Percentiles rank a stretch among this genome's conserved stretches.
Conservation (phyloP, 1,140 invertebrate genomes). For the Riptortus pedestris region DNA sequence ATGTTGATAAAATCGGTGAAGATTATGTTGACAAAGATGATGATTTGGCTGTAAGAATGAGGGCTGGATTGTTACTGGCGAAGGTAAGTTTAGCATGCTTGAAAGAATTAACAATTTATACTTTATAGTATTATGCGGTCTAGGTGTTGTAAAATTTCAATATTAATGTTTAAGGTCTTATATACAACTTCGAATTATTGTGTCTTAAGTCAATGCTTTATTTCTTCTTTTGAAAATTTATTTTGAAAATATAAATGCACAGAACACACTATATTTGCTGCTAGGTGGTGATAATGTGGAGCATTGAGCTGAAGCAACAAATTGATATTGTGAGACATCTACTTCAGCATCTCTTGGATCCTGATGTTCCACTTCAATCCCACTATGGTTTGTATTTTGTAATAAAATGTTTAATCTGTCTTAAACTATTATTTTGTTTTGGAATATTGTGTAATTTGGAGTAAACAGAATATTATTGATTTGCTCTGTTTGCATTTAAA, state of each 20-base stretch:
- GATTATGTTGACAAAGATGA: slow-evolving; percentile 24
- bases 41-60: slow-evolving; percentile 28
- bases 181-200: neutral
- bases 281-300: slow-evolving; percentile 30
- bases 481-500: neutral
- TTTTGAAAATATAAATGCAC: too few species aligned
- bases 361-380: slow-evolving; percentile 25
- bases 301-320: slow-evolving; percentile 29
- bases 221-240: neutral
- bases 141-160: too few species aligned
- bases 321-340: slow-evolving; percentile 28
- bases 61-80: slow-evolving; percentile 27
- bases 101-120: too few species aligned
- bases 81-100: slow-evolving; percentile 28
- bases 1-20: slow-evolving; percentile 20
- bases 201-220: neutral
- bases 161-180: too few species aligned
- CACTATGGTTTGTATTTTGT: slow-evolving; percentile 26
- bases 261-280: too few species aligned
- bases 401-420: neutral
- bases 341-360: slow-evolving; percentile 27
- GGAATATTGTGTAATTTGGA: neutral
- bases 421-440: too few species aligned
- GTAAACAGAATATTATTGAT: neutral
- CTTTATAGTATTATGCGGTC: neutral